phyloP scores from a whole-genome alignment of 35 echinoderm and acorn worm genomes.

The Heliocidaris tuberculata region DNA sequence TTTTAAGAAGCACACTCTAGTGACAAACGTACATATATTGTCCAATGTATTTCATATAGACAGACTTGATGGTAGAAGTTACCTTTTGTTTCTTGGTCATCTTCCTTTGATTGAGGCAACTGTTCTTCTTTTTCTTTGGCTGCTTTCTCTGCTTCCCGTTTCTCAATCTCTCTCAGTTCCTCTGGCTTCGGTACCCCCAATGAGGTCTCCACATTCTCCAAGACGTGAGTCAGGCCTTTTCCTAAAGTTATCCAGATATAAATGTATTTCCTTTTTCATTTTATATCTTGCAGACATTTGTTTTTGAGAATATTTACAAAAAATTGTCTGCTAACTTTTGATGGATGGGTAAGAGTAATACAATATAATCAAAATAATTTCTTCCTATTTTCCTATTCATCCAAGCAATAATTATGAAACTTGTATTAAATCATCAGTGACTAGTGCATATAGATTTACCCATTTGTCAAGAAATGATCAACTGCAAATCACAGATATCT shows the following conservation, averaged over 20 bases:
- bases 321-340: background rate
- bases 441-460: background rate
- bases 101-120: background rate
- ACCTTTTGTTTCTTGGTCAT: background rate
- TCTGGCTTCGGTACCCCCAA: slow-evolving; percentile 87
- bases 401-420: too few relatives aligned
- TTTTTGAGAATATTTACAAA: background rate
- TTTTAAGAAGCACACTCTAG: background rate
- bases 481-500: background rate
- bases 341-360: too few relatives aligned
- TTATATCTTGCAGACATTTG: background rate
- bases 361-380: too few relatives aligned
- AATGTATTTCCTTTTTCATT: background rate
- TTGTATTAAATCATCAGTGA: too few relatives aligned
- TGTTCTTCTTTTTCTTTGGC: slow-evolving; percentile 28
- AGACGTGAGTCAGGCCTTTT: slow-evolving; percentile 67
- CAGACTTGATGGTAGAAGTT: background rate
- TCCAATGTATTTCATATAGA: background rate
- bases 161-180: slow-evolving; percentile 52
- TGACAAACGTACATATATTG: too few relatives aligned
- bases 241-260: slow-evolving; percentile 51
- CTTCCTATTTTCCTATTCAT: too few relatives aligned
- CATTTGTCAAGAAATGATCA: background rate
- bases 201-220: slow-evolving; percentile 85
- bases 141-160: background rate